These are phyloP conservation scores for Harpagoxenus sublaevis DNA, from an alignment of 2,888 invertebrate genomes.

Conservation along the genomic window DNA sequence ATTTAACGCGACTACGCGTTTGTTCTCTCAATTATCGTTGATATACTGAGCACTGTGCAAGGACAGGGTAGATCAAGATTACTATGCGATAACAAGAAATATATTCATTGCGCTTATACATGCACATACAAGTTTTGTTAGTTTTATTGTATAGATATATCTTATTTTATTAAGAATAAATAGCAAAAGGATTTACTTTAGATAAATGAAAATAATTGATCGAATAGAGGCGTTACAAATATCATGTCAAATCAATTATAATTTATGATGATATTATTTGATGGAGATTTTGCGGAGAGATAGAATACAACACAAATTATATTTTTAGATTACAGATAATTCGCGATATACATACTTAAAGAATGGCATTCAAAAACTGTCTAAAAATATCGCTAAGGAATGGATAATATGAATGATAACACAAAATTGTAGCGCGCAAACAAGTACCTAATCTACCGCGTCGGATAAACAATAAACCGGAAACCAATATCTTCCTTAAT, in stretches of 20 bases:
- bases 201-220: background rate
- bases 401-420: conserved; percentile 5
- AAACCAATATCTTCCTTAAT: conserved; percentile 24
- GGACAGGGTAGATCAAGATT: conserved; percentile 1
- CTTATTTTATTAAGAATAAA: conserved; percentile 6
- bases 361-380: background rate
- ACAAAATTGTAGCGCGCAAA: conserved; percentile 25
- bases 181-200: background rate
- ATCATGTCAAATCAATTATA: background rate
- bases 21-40: conserved; percentile 37
- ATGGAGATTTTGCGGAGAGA: background rate
- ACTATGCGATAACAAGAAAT: conserved; percentile 4
- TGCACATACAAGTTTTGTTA: background rate
- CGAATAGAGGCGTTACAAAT: background rate
- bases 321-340: conserved; percentile 3
- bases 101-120: background rate
- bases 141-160: background rate
- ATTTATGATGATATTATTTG: background rate
- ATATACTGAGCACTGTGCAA: conserved; percentile 34
- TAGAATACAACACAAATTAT: background rate
- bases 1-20: conserved; percentile 51
- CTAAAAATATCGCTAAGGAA: conserved; percentile 2
- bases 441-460: background rate
- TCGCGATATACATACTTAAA: background rate
- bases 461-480: conserved; percentile 55